Conservation (phyloP, 2,888 invertebrate species). For the Scaeva pyrastri region DNA sequence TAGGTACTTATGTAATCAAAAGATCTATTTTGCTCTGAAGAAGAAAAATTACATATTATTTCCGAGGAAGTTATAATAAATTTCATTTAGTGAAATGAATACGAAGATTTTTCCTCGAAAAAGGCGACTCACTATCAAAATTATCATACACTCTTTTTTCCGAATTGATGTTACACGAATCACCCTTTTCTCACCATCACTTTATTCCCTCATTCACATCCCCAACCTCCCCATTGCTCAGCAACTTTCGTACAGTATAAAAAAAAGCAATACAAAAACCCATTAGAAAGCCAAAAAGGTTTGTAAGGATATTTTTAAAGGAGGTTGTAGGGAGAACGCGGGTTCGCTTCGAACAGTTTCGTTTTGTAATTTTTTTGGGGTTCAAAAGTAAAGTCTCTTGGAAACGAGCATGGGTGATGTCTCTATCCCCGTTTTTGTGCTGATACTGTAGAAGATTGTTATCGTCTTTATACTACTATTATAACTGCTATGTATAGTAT, state of each 20-base stretch:
- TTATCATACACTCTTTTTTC: no score
- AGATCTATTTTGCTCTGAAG: not conserved
- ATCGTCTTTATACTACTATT: slow-evolving; percentile 27
- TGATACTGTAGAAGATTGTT: slow-evolving; percentile 49
- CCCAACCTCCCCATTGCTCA: not conserved
- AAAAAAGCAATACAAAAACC: not conserved
- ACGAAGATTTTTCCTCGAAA: slow-evolving; percentile 27
- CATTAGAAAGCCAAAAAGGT: slow-evolving; percentile 10
- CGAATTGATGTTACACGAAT: no score
- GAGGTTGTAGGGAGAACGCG: slow-evolving; percentile 13
- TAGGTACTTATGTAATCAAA: no score
- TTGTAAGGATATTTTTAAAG: not conserved
- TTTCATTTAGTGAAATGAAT: slow-evolving; percentile 54
- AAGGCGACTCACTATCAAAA: slow-evolving; percentile 11
- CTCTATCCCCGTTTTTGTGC: slow-evolving; percentile 12
- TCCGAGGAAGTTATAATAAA: slow-evolving; percentile 28
- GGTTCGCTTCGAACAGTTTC: slow-evolving; percentile 27
- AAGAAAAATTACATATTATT: not conserved
- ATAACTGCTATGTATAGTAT: not conserved
- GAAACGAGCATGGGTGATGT: not conserved
- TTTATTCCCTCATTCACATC: no score
- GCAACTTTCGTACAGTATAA: not conserved
- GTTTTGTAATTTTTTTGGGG: slow-evolving; percentile 36
- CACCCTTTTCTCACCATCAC: no score
- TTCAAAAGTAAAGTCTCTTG: not conserved